Percentiles rank a stretch among this genome's conserved stretches.
Evolutionary conservation across 2,797 vertebrate species (phyloP).

Genomic region (Liparis tanakae): DNA sequence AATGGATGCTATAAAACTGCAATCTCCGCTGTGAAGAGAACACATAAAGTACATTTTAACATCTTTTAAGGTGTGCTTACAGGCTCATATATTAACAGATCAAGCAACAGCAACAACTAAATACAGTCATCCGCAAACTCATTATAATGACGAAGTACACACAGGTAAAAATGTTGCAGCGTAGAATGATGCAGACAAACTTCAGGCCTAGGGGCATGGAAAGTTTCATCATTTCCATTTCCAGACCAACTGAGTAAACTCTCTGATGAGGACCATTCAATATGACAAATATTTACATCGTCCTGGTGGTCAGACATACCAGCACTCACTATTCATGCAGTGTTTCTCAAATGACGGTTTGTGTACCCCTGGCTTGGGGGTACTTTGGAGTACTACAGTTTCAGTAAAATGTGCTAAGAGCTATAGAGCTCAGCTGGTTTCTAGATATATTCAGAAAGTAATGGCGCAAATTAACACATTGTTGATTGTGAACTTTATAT

Average conservation of each 20-base stretch:
- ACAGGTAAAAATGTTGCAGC: neutral
- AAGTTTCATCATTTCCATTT: neutral
- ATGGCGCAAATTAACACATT: neutral
- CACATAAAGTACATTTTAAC: slow-evolving; percentile 21
- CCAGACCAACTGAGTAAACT: neutral
- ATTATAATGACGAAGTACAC: neutral
- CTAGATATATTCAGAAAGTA: neutral
- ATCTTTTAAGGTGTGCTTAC: neutral
- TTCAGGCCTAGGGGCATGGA: neutral
- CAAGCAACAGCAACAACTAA: neutral
- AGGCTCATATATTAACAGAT: slow-evolving; percentile 10
- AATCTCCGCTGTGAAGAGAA: slow-evolving; percentile 68
- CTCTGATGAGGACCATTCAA: neutral
- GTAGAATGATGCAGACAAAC: neutral
- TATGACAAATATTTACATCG: neutral
- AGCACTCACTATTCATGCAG: too few species aligned
- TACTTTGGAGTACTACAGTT: neutral
- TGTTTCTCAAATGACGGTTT: neutral
- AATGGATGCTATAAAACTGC: slow-evolving; percentile 81
- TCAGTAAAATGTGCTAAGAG: neutral
- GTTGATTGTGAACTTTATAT: neutral
- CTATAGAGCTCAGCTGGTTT: neutral
- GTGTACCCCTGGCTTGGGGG: neutral
- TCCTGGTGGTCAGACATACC: neutral
- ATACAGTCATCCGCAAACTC: neutral